phyloP scores from a whole-genome alignment of 1,140 invertebrate species.

The Sitodiplosis mosellana region DNA sequence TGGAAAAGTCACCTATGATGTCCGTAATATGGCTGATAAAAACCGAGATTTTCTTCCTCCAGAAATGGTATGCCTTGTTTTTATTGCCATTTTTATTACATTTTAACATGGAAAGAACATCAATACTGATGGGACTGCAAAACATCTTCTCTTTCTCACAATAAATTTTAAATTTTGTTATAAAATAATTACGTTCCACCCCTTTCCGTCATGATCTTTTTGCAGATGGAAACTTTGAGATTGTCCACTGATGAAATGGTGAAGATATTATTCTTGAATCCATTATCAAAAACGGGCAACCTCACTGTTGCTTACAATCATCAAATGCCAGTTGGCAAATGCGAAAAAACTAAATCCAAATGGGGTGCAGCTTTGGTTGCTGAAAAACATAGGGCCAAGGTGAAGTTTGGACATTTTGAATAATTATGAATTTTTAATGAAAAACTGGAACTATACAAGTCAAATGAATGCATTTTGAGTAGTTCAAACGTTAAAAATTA shows the following conservation, averaged over 20 bases:
- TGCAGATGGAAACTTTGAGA: slow-evolving; percentile 50
- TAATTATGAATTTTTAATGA: neutral
- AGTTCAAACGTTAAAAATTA: no score
- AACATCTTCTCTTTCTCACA: no score
- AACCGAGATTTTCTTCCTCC: slow-evolving; percentile 77
- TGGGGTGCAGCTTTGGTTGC: slow-evolving; percentile 33
- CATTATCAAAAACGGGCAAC: slow-evolving; percentile 70
- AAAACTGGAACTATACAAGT: no score
- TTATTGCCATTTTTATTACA: no score
- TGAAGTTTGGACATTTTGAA: slow-evolving; percentile 11
- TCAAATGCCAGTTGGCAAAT: slow-evolving; percentile 17
- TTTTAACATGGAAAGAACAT: no score
- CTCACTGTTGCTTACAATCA: slow-evolving; percentile 32
- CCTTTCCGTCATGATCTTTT: no score
- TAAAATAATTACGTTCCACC: no score
- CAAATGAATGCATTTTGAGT: no score
- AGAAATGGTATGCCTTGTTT: slow-evolving; percentile 43
- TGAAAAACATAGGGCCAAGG: slow-evolving; percentile 28
- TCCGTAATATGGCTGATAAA: slow-evolving; percentile 61
- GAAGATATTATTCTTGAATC: slow-evolving; percentile 63
- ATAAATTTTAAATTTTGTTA: neutral
- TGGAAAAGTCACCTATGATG: slow-evolving; percentile 65
- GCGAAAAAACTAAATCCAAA: slow-evolving; percentile 24
- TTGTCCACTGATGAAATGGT: slow-evolving; percentile 51
- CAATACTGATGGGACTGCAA: no score